Evolutionary conservation across 2,888 invertebrate genomes (phyloP).

Genomic region (Patella depressa): DNA sequence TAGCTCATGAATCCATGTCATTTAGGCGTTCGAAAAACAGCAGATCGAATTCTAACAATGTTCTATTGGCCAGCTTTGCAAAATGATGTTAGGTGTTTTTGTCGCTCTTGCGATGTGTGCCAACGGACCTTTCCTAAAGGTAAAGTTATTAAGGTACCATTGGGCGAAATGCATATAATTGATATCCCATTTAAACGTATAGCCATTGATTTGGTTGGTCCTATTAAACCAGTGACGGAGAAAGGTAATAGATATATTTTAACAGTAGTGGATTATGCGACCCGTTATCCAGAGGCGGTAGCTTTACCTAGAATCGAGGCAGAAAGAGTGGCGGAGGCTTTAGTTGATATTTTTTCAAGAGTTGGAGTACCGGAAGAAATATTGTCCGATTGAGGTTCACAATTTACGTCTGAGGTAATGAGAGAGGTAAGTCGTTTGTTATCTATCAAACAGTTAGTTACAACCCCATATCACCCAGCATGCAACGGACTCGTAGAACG

Average conservation of each 20-base stretch:
- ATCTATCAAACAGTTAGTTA: constrained; percentile 27
- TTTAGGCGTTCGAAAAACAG: no score
- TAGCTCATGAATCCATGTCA: no score
- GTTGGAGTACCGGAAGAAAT: constrained; percentile 40
- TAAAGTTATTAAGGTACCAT: neutral
- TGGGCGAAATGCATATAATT: constrained; percentile 9
- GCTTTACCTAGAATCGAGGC: constrained; percentile 37
- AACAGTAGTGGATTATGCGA: constrained; percentile 38
- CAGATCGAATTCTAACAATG: no score
- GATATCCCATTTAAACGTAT: constrained; percentile 14
- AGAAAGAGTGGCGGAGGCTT: constrained; percentile 40
- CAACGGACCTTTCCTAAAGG: constrained; percentile 8
- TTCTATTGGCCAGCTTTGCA: no score
- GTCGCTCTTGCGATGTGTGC: constrained; percentile 12
- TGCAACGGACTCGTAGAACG: constrained; percentile 27
- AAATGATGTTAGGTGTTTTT: neutral
- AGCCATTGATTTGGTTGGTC: constrained; percentile 6
- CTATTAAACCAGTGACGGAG: constrained; percentile 11
- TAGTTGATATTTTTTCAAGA: constrained; percentile 37
- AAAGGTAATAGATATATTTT: no score
- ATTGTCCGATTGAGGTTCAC: constrained; percentile 41
- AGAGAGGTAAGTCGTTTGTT: constrained; percentile 25
- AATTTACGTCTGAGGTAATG: constrained; percentile 44
- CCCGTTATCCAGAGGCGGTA: constrained; percentile 43
- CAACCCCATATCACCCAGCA: constrained; percentile 30